phyloP scores from a whole-genome alignment of 2,888 invertebrate species.

The Craniophora ligustri region DNA sequence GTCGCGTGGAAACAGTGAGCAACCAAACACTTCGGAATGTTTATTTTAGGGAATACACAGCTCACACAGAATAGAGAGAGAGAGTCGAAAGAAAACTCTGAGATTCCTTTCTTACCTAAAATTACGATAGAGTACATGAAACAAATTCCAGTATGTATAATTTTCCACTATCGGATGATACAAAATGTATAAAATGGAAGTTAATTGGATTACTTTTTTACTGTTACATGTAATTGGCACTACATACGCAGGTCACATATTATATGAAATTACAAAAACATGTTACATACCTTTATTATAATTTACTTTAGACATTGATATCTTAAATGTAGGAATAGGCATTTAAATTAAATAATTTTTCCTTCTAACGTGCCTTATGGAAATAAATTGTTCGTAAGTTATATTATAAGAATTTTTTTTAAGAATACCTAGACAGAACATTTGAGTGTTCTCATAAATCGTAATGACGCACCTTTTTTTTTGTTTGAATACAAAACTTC shows the following conservation, averaged over 20 bases:
- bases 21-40: slow-evolving; percentile 83
- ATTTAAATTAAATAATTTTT: slow-evolving; percentile 57
- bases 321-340: slow-evolving; percentile 58
- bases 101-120: slow-evolving; percentile 67
- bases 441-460: slow-evolving; percentile 25
- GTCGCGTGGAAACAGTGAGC: slow-evolving; percentile 68
- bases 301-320: slow-evolving; percentile 54
- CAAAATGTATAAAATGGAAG: slow-evolving; percentile 62
- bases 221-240: slow-evolving; percentile 79
- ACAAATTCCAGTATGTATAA: slow-evolving; percentile 48
- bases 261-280: slow-evolving; percentile 81
- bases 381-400: slow-evolving; percentile 54
- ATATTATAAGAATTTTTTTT: slow-evolving; percentile 33
- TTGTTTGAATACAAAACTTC: slow-evolving; percentile 57
- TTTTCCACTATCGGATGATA: slow-evolving; percentile 60
- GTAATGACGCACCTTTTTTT: slow-evolving; percentile 51
- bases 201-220: slow-evolving; percentile 41
- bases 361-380: slow-evolving; percentile 51
- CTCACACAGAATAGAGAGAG: slow-evolving; percentile 53
- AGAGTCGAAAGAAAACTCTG: slow-evolving; percentile 60
- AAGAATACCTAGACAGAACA: slow-evolving; percentile 35
- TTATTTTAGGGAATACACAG: slow-evolving; percentile 65
- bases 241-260: slow-evolving; percentile 83
- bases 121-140: slow-evolving; percentile 52
- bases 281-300: slow-evolving; percentile 51